Evolutionary conservation across 2,888 invertebrate species (phyloP), one percentile per base, ranked within the genome.

Genomic region (Stenchaetothrips biformis): DNA sequence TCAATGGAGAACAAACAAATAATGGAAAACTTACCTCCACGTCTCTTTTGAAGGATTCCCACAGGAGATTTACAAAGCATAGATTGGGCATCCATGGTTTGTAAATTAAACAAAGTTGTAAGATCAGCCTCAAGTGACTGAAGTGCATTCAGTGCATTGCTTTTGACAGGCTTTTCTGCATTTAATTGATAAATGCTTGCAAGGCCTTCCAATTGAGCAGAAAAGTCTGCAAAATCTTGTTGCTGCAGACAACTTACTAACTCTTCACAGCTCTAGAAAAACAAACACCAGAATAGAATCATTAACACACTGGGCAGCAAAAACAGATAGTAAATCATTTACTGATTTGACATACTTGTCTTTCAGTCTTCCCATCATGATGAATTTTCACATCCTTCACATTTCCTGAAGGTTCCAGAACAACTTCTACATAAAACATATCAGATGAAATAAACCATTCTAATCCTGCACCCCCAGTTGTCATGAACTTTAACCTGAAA

Each of bases 381-480:
- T 97, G 95, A 81, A 98, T 93, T 86, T 92, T 92, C 0, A 97
- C 97, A 89, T 97, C 97, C 85, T 94, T 93, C 0, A 98, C 93
- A 53, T 91, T 90, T 47, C 97, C 97, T 67, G 91, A 91, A 4
- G 92, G 89, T 85, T 97, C 96, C 80, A 98, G 89, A 80, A 95
- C 88, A 84, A 98, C 94, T 89, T 98, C 97, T 84, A 98, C 90
- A 87, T 95, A 97, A 87, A 98, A 98, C 97, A 97, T 97, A 86
- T 98, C 98, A 0, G 96, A 96, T 74, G 95, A 96, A 86, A 98
- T 96, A 86, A 96, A 96, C 82, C 95, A 90, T 85, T 94, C 93
- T 7, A 92, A 92, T 78, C 93, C 93, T 79, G 93, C 92, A 81
- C 93, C 91, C 80, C 94, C 95, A 82, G 94, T 93, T 74, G 67